Percentiles rank a stretch among this genome's conserved stretches.
phyloP scores from a whole-genome alignment of 2,797 vertebrate genomes.

The Myotis daubentonii region DNA sequence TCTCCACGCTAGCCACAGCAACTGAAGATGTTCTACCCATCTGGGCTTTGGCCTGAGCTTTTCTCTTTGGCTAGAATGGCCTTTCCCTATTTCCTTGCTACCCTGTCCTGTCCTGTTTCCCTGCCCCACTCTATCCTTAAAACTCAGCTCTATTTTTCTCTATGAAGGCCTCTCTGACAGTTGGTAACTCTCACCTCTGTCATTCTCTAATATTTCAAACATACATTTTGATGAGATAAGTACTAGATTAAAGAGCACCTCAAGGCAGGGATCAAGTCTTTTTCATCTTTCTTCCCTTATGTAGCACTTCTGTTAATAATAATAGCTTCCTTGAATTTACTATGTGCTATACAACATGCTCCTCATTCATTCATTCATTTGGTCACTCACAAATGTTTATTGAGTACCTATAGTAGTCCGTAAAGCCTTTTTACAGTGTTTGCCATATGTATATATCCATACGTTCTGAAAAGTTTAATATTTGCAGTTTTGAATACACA shows the following conservation, averaged over 20 bases:
- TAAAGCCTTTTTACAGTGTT: slow-evolving; percentile 35
- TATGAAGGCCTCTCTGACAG: neutral
- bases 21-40: accelerated
- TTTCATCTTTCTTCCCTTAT: neutral
- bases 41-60: neutral
- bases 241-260: neutral
- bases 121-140: neutral
- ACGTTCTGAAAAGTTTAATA: neutral
- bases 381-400: neutral
- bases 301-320: neutral
- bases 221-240: neutral
- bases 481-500: neutral
- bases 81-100: neutral
- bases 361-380: neutral
- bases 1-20: neutral
- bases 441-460: neutral
- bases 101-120: neutral
- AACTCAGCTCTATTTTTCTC: neutral
- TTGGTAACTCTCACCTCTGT: neutral
- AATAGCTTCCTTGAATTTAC: neutral
- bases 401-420: neutral
- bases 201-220: neutral
- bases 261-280: neutral
- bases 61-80: neutral
- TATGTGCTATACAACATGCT: neutral